These are phyloP conservation scores for Dipodomys spectabilis DNA, from an alignment of 2,113 vertebrate genomes.

Conservation along the genomic window DNA sequence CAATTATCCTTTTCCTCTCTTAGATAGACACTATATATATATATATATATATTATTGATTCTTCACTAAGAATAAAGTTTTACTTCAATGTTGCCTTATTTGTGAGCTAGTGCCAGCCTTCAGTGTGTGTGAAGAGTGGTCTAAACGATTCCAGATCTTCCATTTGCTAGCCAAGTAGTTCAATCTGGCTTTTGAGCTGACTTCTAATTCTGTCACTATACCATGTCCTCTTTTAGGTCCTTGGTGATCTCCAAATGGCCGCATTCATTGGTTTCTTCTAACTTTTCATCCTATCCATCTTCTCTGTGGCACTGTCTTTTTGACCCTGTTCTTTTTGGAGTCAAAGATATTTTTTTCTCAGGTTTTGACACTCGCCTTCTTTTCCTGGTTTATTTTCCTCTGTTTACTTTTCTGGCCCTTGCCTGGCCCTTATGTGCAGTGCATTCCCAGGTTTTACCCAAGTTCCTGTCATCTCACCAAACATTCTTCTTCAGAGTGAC, in stretches of 20 bases:
- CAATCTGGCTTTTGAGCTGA: not conserved
- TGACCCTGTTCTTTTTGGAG: not conserved
- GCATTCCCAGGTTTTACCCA: not conserved
- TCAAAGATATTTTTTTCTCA: not conserved
- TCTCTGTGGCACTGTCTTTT: not conserved
- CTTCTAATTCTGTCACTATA: not conserved
- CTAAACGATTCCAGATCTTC: not conserved
- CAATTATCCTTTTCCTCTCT: not conserved
- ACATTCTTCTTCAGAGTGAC: not conserved
- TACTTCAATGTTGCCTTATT: not conserved
- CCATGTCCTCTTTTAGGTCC: not conserved
- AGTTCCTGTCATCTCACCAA: not conserved
- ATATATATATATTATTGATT: not conserved
- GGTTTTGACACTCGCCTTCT: not conserved
- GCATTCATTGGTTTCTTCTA: not conserved
- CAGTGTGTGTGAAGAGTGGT: not conserved
- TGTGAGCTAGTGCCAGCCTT: not conserved
- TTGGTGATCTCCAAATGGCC: not conserved
- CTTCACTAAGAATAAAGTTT: not conserved
- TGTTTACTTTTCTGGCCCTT: not conserved
- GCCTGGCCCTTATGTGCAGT: not conserved
- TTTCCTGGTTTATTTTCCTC: not conserved
- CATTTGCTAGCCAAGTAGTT: not conserved
- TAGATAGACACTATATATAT: not conserved
- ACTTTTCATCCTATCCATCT: not conserved